Base-by-base conservation (phyloP, 2,797 vertebrate species). In the Glossophaga mutica region DNA sequence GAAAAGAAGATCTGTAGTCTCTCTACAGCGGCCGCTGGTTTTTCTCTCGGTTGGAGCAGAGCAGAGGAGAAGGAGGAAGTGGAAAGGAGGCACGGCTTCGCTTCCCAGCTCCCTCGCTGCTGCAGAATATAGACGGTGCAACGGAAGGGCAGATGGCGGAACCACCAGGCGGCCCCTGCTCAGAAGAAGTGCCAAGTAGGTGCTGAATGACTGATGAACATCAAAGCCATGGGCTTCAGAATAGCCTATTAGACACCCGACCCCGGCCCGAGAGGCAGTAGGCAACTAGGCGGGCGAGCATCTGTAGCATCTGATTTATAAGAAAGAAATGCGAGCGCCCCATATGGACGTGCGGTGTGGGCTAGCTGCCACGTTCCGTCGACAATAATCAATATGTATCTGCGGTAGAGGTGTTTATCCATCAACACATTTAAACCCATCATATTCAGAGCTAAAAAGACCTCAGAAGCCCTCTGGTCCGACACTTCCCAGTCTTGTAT, bases 271-370 rank as follows among this genome's bases (percentile, higher is more conserved):
- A 92, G 78, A 15, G n/a, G 44, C 65, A 37, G 12, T 19, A 39
- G 81, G 50, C 71, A 76, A 15, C 10, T 1, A 8, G 46, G 39
- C 8, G 39, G 44, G 42, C 93, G 32, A 94, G 24, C 22, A 82
- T 46, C 19, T 9, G 3, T 1, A 76, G 42, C 65, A 42, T 46
- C 59, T 18, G 22, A n/a, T 32, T 85, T 44, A 19, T 11, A 55
- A 71, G 55, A 57, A 76, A 68, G 93, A 82, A 87, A 77, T 6
- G 9, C 5, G 42, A 68, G 70, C 26, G 3, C 12, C 55, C 5
- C 39, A 14, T 2, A 10, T 3, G 1, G 4, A 21, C 3, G 1
- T 3, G 1, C 4, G 15, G 22, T 3, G 0, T 5, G 39, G 16
- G 5, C 10, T n/a, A 44, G 50, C 5, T 7, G 26, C 42, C 24